phyloP scores from a whole-genome alignment of 1,140 invertebrate genomes.

The Saccostrea glomerata region DNA sequence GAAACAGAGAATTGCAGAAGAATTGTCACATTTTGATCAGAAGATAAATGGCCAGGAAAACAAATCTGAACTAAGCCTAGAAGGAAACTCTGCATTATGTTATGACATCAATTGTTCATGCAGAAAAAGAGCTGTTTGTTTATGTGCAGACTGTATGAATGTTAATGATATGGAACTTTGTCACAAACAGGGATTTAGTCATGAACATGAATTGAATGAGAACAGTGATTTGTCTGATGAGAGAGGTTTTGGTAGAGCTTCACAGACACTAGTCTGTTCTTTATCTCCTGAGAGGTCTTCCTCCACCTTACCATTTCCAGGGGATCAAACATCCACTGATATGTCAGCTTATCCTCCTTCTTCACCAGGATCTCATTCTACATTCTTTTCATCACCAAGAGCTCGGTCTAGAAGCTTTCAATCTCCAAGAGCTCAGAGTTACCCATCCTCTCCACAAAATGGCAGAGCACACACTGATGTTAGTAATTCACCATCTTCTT shows the following conservation, averaged over 20 bases:
- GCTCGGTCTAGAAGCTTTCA: neutral
- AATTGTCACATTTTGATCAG: neutral
- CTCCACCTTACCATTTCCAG: neutral
- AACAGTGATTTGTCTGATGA: neutral
- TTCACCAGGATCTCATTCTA: neutral
- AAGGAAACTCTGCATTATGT: neutral
- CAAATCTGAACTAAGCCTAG: neutral
- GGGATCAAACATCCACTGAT: neutral
- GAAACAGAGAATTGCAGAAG: neutral
- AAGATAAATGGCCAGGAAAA: neutral
- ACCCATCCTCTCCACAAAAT: slow-evolving; percentile 4
- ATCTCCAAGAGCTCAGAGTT: neutral
- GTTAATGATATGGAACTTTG: neutral
- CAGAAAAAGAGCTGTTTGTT: neutral
- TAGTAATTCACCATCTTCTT: neutral
- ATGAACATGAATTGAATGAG: no score
- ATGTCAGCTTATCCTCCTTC: neutral
- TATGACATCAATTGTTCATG: neutral
- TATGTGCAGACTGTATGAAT: neutral
- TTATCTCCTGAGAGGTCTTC: neutral
- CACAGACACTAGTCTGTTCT: neutral
- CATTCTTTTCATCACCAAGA: neutral
- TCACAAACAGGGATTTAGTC: no score
- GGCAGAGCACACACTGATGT: neutral
- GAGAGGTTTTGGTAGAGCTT: neutral